Conservation (phyloP, 1,140 invertebrate species). For the Holcopasites calliopsidis region DNA sequence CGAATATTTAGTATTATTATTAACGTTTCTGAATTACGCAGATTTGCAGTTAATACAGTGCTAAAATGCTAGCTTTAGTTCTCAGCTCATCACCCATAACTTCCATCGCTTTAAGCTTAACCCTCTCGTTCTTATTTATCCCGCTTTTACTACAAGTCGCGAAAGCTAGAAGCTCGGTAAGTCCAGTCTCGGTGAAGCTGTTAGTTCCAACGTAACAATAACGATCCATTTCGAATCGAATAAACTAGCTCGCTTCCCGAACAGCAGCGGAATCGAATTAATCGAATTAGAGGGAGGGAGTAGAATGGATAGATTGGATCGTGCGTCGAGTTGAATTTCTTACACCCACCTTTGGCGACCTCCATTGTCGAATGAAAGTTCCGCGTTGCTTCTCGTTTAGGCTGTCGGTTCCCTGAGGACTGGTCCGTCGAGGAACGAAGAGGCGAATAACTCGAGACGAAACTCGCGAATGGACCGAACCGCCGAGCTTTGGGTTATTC, state of each 20-base stretch:
- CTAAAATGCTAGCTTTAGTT: too few relatives aligned
- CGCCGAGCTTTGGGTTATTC: constrained; percentile 69
- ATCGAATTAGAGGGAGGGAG: background rate
- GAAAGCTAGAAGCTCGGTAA: too few relatives aligned
- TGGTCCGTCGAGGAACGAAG: background rate
- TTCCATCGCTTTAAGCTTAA: too few relatives aligned
- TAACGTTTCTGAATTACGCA: background rate
- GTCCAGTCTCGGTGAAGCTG: too few relatives aligned
- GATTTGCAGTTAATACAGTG: background rate
- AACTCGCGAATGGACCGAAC: constrained; percentile 64
- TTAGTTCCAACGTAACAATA: too few relatives aligned
- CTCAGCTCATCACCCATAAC: too few relatives aligned
- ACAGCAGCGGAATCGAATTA: background rate
- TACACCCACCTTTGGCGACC: constrained; percentile 69
- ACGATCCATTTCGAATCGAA: constrained; percentile 14
- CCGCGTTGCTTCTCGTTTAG: background rate
- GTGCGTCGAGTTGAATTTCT: background rate
- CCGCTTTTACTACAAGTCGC: too few relatives aligned
- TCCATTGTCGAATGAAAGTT: constrained; percentile 61
- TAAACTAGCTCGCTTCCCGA: background rate
- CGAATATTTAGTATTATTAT: too few relatives aligned
- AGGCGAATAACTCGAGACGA: constrained; percentile 45
- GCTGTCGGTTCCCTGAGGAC: background rate
- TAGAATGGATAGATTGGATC: background rate
- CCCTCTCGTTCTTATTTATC: too few relatives aligned